Conservation (phyloP, 2,797 vertebrate species). For the Austrolebias charrua region DNA sequence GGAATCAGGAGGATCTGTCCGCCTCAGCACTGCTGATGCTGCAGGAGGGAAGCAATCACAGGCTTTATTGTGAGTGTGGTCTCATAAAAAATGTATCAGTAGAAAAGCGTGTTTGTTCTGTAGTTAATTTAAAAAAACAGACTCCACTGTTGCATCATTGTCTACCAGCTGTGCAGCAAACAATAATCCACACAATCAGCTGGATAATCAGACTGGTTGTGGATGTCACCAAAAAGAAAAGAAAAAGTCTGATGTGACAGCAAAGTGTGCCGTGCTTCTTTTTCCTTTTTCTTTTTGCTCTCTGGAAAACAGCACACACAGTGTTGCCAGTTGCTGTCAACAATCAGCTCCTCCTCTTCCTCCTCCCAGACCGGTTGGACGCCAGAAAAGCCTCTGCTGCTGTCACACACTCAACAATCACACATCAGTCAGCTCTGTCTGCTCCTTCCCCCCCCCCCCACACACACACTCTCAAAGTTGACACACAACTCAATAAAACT, state of each 20-base stretch:
- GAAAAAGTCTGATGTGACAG: conserved; percentile 38
- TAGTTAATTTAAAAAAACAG: background rate
- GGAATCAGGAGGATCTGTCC: conserved; percentile 31
- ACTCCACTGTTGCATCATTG: conserved; percentile 13
- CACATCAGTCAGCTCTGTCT: conserved; percentile 58
- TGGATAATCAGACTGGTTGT: conserved; percentile 15
- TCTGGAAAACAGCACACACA: conserved; percentile 60
- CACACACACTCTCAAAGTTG: conserved; percentile 12
- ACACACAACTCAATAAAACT: conserved; percentile 5
- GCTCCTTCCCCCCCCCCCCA: conserved; percentile 26
- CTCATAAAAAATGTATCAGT: conserved; percentile 13
- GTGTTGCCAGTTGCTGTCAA: conserved; percentile 45
- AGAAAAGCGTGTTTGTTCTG: conserved; percentile 5
- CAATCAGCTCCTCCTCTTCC: conserved; percentile 33
- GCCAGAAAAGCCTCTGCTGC: conserved; percentile 38
- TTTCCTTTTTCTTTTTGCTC: conserved; percentile 43
- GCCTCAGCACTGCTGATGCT: conserved; percentile 21
- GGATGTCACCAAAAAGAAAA: conserved; percentile 39
- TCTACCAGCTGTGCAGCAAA: conserved; percentile 16
- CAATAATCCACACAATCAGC: conserved; percentile 10
- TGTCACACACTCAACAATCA: conserved; percentile 39
- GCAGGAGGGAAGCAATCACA: conserved; percentile 16
- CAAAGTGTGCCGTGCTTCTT: conserved; percentile 41
- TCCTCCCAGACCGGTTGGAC: conserved; percentile 64
- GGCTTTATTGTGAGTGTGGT: conserved; percentile 15